phyloP scores from a whole-genome alignment of 2,113 vertebrate species.

The Hippocampus comes region DNA sequence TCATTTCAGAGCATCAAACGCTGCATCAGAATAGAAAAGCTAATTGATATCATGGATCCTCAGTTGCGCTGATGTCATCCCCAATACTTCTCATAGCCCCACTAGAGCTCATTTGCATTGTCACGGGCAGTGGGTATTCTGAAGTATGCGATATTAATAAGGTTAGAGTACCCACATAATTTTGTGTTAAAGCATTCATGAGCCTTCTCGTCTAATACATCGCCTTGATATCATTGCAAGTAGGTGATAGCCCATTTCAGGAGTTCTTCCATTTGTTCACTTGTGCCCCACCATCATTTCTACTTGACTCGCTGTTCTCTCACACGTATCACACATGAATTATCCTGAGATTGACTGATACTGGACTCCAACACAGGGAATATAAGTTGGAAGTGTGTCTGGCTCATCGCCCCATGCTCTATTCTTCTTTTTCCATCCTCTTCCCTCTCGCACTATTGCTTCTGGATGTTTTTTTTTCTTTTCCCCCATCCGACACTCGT shows the following conservation, averaged over 20 bases:
- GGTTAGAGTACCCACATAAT: too few relatives aligned
- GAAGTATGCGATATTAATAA: too few relatives aligned
- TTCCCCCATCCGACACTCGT: conserved; percentile 12
- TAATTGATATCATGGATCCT: too few relatives aligned
- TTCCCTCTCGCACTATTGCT: conserved; percentile 19
- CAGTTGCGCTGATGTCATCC: too few relatives aligned
- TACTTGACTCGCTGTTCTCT: not conserved
- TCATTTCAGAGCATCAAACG: too few relatives aligned
- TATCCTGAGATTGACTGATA: conserved; percentile 84
- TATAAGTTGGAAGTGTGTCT: conserved; percentile 62
- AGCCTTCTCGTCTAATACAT: too few relatives aligned
- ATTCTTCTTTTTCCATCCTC: not conserved
- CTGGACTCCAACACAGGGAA: conserved; percentile 68
- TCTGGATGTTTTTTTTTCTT: conserved; percentile 24
- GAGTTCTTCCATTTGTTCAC: too few relatives aligned
- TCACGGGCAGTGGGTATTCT: too few relatives aligned
- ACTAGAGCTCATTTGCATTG: too few relatives aligned
- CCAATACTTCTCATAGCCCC: too few relatives aligned
- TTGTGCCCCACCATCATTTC: not conserved
- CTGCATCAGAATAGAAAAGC: too few relatives aligned
- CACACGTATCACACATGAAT: conserved; percentile 75
- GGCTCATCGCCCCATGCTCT: conserved; percentile 39
- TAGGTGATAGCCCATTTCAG: not conserved
- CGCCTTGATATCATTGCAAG: not conserved
- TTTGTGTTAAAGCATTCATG: too few relatives aligned